Conservation (phyloP, 2,888 invertebrate genomes). For the Dione vanillae region DNA sequence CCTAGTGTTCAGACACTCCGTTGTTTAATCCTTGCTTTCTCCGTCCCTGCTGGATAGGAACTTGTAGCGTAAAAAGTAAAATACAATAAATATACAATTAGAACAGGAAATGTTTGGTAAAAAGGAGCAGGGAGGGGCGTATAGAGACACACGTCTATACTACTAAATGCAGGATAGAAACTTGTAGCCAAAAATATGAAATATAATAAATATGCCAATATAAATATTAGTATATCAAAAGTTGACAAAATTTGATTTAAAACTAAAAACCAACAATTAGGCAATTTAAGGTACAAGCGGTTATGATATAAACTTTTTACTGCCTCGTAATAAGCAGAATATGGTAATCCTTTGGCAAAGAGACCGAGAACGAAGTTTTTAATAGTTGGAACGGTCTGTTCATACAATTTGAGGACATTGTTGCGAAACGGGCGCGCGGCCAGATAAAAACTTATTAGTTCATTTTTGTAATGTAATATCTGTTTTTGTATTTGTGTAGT, state of each 20-base stretch:
- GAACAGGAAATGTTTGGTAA: too few species aligned
- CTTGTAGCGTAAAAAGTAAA: too few species aligned
- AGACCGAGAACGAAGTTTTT: constrained; percentile 41
- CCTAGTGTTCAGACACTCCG: too few species aligned
- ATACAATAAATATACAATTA: too few species aligned
- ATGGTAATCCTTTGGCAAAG: constrained; percentile 42
- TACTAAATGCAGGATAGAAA: too few species aligned
- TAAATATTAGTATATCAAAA: too few species aligned
- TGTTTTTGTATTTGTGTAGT: not conserved
- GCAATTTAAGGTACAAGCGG: constrained; percentile 2
- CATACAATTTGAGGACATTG: constrained; percentile 43
- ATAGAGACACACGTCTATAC: too few species aligned
- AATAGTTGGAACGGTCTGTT: constrained; percentile 40
- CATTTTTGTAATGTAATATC: constrained; percentile 28
- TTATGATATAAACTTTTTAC: constrained; percentile 37
- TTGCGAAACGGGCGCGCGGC: constrained; percentile 34
- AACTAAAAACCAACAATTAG: constrained; percentile 20
- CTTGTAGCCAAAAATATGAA: too few species aligned
- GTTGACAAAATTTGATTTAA: not conserved
- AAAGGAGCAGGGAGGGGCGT: too few species aligned
- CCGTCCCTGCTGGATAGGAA: too few species aligned
- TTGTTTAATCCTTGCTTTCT: too few species aligned
- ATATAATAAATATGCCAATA: too few species aligned
- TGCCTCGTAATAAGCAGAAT: constrained; percentile 41
- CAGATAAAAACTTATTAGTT: constrained; percentile 32